phyloP scores from a whole-genome alignment of 2,888 invertebrate species.

The Acleris emargana region DNA sequence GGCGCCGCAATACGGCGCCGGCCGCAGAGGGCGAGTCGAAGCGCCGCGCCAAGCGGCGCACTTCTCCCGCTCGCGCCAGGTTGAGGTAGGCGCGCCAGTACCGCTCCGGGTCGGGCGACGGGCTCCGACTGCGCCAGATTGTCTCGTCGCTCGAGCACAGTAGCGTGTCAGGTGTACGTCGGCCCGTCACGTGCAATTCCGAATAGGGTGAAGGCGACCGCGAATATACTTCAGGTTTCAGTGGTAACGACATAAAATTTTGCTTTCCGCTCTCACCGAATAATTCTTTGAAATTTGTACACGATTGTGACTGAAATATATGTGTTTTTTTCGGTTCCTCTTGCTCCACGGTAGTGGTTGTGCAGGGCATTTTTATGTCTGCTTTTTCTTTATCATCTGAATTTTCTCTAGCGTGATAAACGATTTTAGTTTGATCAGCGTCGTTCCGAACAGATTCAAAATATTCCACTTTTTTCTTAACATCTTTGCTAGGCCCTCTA shows the following conservation, averaged over 20 bases:
- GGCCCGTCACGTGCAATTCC: slow-evolving; percentile 74
- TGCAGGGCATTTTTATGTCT: slow-evolving; percentile 48
- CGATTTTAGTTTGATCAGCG: slow-evolving; percentile 71
- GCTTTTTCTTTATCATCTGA: slow-evolving; percentile 74
- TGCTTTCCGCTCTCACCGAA: slow-evolving; percentile 89
- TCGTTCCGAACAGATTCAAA: slow-evolving; percentile 88
- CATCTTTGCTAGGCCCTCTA: slow-evolving; percentile 84
- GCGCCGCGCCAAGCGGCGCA: slow-evolving; percentile 89
- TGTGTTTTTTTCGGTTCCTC: slow-evolving; percentile 55
- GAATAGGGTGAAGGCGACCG: slow-evolving; percentile 82
- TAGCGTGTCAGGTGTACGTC: slow-evolving; percentile 79
- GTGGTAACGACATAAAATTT: slow-evolving; percentile 83
- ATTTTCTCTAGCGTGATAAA: slow-evolving; percentile 82
- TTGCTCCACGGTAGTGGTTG: slow-evolving; percentile 42
- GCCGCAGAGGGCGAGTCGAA: slow-evolving; percentile 88
- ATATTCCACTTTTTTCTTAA: slow-evolving; percentile 90
- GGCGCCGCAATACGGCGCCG: slow-evolving; percentile 82
- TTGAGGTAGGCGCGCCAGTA: slow-evolving; percentile 88
- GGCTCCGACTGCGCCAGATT: slow-evolving; percentile 87
- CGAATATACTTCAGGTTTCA: slow-evolving; percentile 69
- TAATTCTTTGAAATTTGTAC: slow-evolving; percentile 90
- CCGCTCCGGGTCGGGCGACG: slow-evolving; percentile 89
- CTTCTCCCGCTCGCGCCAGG: slow-evolving; percentile 90
- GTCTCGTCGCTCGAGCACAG: slow-evolving; percentile 86
- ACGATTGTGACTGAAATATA: slow-evolving; percentile 86